Percentiles rank a stretch among this genome's conserved stretches.
These are phyloP conservation scores for Oncorhynchus gorbuscha DNA, from an alignment of 2,113 vertebrate species.

Conservation along the genomic window DNA sequence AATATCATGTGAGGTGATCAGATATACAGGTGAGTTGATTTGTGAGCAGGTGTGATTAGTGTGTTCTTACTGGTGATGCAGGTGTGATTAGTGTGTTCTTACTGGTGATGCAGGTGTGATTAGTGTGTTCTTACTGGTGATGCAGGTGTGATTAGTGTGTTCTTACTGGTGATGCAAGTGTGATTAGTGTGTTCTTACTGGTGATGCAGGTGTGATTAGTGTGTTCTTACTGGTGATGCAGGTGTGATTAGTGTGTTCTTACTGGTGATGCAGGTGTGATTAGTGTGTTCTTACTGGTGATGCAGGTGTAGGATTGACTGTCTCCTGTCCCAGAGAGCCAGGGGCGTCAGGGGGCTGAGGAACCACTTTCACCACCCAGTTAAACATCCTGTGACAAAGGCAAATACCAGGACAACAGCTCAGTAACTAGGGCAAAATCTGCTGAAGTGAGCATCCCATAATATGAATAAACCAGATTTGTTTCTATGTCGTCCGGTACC, in stretches of 20 bases:
- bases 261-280: too few species aligned
- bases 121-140: too few species aligned
- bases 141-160: too few species aligned
- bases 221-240: too few species aligned
- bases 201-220: too few species aligned
- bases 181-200: too few species aligned
- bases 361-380: constrained; percentile 60
- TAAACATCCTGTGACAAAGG: constrained; percentile 55
- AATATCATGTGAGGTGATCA: background rate
- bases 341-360: constrained; percentile 41
- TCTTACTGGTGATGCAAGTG: too few species aligned
- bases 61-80: constrained; percentile 24
- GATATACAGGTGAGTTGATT: background rate
- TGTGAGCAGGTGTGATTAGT: background rate
- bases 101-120: constrained; percentile 1
- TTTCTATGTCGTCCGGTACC: background rate
- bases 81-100: constrained; percentile 1
- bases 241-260: too few species aligned
- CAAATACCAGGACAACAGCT: background rate
- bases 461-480: background rate
- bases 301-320: background rate
- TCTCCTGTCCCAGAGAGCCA: constrained; percentile 13
- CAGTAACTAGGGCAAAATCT: background rate
- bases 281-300: too few species aligned
- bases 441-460: background rate